Evolutionary conservation across 1,140 invertebrate species (phyloP), one percentile per base, ranked within the genome.

Genomic region (Gyrodactylus bullatarudis): DNA sequence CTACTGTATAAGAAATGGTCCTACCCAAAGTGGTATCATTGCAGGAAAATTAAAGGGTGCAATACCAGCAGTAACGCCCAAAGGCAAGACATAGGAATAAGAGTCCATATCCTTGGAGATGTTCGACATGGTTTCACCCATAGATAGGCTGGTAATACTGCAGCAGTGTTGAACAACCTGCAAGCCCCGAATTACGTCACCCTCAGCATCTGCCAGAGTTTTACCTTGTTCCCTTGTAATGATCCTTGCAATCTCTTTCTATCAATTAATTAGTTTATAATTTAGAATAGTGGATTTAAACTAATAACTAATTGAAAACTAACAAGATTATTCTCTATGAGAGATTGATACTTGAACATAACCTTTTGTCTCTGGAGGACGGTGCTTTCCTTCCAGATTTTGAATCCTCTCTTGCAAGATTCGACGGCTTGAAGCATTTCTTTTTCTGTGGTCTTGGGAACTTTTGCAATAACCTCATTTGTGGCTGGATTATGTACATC

Each of bases 191-290:
- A 93, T 84, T 1, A 98, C 93, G 83, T 99, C 95, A 71, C 95
- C 95, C 79, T 97, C 91, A 24, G 95, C 94, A 84, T 99, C 95
- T 23, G 86, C 85, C 71, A 92, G 82, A 0, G 95, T 99, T 81
- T 99, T 99, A 24, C 95, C 95, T 83, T 99, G 94, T 83, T 99
- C 94, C 76, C 84, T 81, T 19, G 94, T 97, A 27, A 99, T 88
- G 78, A 87, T 92, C 74, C 87, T 85, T 0, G 92, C 92, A 74
- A 99, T 82, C 78, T 88, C 85, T 83, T 88, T 87, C n/a, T n/a
- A n/a, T n/a, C n/a, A n/a, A n/a, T 85, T 89, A 84, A 71, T 16
- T 8, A 20, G 24, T 20, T 24, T 2, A 73, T 20, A n/a, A 74
- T 1, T 21, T 21, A 69, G 19, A 25, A 19, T 24, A 20, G 19